phyloP scores from a whole-genome alignment of 2,888 invertebrate species.

The Caradrina clavipalpis region DNA sequence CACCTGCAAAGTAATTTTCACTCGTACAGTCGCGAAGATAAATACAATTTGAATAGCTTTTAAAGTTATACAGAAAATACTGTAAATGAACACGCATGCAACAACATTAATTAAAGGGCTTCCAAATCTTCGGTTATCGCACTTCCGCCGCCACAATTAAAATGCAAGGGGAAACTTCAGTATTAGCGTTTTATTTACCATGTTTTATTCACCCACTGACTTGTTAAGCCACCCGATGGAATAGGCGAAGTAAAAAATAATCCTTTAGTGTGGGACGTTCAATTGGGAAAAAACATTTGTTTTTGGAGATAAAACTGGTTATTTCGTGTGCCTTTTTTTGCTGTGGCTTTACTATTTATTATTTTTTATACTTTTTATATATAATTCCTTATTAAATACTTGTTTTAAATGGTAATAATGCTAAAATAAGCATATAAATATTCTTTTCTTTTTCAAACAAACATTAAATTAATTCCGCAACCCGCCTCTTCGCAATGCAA shows the following conservation, averaged over 20 bases:
- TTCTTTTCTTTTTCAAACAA: constrained; percentile 11
- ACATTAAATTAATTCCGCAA: constrained; percentile 47
- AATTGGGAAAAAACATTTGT: neutral
- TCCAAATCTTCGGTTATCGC: constrained; percentile 88
- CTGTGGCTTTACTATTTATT: neutral
- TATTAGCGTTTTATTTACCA: constrained; percentile 76
- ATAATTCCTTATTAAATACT: neutral
- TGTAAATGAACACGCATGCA: constrained; percentile 84
- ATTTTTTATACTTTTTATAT: neutral
- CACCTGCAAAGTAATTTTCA: constrained; percentile 63
- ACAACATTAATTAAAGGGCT: constrained; percentile 89
- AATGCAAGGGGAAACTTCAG: constrained; percentile 85
- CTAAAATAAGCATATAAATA: constrained; percentile 13
- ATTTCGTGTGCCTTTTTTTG: neutral
- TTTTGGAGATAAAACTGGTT: constrained; percentile 9
- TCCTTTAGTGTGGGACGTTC: constrained; percentile 26
- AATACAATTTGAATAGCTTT: constrained; percentile 71
- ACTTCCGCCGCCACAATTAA: constrained; percentile 87
- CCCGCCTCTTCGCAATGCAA: constrained; percentile 32
- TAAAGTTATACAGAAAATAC: constrained; percentile 78
- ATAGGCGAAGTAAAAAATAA: constrained; percentile 24
- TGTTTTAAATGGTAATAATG: neutral
- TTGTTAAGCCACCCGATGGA: constrained; percentile 52
- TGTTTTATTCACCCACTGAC: constrained; percentile 70
- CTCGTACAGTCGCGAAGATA: constrained; percentile 62